A percentile compares a stretch with the other conserved stretches of the same genome.
Evolutionary conservation across 92 coral and sea anemone genomes (phyloP).

Genomic region (Porites cylindrica): DNA sequence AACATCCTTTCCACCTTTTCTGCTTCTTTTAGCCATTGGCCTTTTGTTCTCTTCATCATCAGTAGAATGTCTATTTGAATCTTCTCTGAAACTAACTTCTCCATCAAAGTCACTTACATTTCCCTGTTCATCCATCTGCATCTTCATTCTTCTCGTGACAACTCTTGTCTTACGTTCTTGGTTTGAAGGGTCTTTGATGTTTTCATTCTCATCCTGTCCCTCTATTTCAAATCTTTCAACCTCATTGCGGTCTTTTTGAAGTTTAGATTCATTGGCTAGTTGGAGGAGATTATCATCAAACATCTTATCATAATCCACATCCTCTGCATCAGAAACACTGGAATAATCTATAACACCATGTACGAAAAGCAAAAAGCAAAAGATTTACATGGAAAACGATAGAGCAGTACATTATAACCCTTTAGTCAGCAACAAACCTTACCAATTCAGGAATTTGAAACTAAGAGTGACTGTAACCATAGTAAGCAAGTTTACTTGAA

Average conservation of each 20-base stretch:
- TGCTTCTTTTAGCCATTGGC: constrained; percentile 38
- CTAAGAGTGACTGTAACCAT: too few species aligned
- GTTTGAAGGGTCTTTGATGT: neutral
- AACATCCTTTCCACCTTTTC: neutral
- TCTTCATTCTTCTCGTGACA: neutral
- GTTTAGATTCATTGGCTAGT: constrained; percentile 24
- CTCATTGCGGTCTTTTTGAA: neutral
- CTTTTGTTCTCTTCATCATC: constrained; percentile 14
- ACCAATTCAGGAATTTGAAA: too few species aligned
- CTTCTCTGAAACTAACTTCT: constrained; percentile 16
- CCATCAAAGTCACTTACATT: constrained; percentile 33
- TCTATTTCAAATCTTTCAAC: neutral
- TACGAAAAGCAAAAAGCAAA: neutral
- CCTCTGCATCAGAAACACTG: neutral
- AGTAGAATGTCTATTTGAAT: constrained; percentile 2
- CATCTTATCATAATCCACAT: constrained; percentile 31
- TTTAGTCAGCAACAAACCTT: too few species aligned
- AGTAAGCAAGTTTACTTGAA: too few species aligned
- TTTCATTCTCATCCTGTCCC: neutral
- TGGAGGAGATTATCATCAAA: constrained; percentile 39
- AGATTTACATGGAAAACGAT: too few species aligned
- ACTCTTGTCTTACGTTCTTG: neutral
- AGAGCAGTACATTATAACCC: too few species aligned
- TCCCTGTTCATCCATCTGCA: neutral
- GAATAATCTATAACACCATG: neutral